A percentile compares a stretch with the other conserved stretches of the same genome.
These are phyloP conservation scores for Pao palembangensis DNA, from an alignment of 2,113 vertebrate genomes.

Conservation along the genomic window DNA sequence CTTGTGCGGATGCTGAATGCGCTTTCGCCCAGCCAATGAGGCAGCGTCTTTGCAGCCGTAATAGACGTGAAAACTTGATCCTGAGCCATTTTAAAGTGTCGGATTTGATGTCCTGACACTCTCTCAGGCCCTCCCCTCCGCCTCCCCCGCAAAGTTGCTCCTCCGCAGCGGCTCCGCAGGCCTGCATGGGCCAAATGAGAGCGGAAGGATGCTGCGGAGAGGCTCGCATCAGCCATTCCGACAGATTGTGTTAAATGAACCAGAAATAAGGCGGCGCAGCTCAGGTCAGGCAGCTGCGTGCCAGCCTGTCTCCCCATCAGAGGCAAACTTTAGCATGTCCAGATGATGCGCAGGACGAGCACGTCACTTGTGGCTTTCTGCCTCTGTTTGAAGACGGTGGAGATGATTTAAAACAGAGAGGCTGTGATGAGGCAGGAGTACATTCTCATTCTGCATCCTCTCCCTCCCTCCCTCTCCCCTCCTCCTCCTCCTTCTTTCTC, in stretches of 20 bases:
- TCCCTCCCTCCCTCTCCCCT: background rate
- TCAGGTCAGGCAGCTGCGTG: constrained; percentile 42
- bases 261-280: constrained; percentile 57
- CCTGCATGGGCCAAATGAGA: constrained; percentile 36
- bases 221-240: constrained; percentile 30
- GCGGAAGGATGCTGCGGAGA: constrained; percentile 51
- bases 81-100: background rate
- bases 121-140: background rate
- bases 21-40: background rate
- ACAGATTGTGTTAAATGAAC: constrained; percentile 48
- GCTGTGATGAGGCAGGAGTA: constrained; percentile 28
- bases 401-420: background rate
- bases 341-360: constrained; percentile 23
- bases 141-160: constrained; percentile 55
- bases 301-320: constrained; percentile 18
- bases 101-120: background rate
- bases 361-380: constrained; percentile 45
- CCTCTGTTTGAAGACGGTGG: background rate
- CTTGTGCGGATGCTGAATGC: constrained; percentile 4
- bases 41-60: constrained; percentile 1
- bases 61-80: constrained; percentile 14
- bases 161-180: constrained; percentile 58
- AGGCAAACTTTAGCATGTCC: constrained; percentile 51
- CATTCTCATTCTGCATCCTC: constrained; percentile 55
- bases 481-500: constrained; percentile 18